phyloP scores from a whole-genome alignment of 2,888 invertebrate genomes.

The Nephrocerus scutellatus region DNA sequence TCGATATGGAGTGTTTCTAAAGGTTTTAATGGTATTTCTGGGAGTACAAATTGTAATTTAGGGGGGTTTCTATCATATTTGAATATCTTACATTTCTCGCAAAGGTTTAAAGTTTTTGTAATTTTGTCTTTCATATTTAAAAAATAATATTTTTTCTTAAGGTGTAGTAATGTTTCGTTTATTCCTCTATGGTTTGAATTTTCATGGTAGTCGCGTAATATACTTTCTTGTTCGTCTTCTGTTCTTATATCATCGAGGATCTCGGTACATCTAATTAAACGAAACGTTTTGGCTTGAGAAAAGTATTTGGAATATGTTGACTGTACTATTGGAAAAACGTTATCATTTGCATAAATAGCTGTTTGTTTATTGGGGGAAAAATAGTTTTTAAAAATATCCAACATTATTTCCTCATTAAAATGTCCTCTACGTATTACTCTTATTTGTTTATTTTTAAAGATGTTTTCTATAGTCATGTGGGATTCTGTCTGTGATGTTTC shows the following conservation, averaged over 20 bases:
- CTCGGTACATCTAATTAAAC: conserved; percentile 9
- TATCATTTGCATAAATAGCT: conserved; percentile 15
- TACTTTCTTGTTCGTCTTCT: conserved; percentile 9
- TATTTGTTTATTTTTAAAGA: conserved; percentile 18
- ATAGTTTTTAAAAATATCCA: conserved; percentile 17
- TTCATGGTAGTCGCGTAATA: conserved; percentile 7
- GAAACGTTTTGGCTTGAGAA: conserved; percentile 13
- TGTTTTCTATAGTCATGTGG: conserved; percentile 10
- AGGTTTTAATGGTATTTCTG: conserved; percentile 19
- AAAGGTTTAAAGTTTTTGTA: conserved; percentile 10
- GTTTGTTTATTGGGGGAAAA: conserved; percentile 16
- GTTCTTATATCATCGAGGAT: conserved; percentile 2
- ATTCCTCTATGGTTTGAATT: conserved; percentile 10
- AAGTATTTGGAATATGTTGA: conserved; percentile 17
- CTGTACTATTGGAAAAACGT: conserved; percentile 15
- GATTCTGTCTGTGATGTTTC: conserved; percentile 7
- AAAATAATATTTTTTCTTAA: conserved; percentile 14
- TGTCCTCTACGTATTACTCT: conserved; percentile 9
- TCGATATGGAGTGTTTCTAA: conserved; percentile 19
- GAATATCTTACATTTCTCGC: conserved; percentile 9
- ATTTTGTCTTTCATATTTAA: conserved; percentile 17
- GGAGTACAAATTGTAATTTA: conserved; percentile 17
- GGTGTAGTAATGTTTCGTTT: conserved; percentile 8
- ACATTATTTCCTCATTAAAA: conserved; percentile 11
- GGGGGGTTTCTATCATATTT: conserved; percentile 21